Evolutionary conservation across 2,797 vertebrate species (phyloP), one percentile per base, ranked within the genome.

Genomic region (Synaphobranchus kaupii): DNA sequence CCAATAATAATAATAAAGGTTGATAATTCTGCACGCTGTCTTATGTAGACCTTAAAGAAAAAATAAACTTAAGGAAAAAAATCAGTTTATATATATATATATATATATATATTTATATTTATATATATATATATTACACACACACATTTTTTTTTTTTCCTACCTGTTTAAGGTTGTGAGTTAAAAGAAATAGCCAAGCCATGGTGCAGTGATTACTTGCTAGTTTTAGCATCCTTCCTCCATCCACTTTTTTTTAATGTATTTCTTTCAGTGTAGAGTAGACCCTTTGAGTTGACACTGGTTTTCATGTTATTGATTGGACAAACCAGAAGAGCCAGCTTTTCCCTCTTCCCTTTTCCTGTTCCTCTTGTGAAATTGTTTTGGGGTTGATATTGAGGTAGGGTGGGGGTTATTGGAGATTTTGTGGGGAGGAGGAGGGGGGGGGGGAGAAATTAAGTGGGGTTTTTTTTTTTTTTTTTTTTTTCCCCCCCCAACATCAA

Each of bases 191-290:
- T 95, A 95, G 95, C 95, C 94, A 96, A 96, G 96, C 96, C 97
- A 97, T 97, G 97, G 96, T 98, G 97, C 97, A 95, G 97, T 98
- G 97, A 78, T 84, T n/a, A 95, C 96, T 96, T 95, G 94, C 96
- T 98, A 98, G 97, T 93, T 96, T 96, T 97, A 97, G 97, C 97
- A 96, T 96, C 97, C 96, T 91, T 93, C 93, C 93, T 92, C 93
- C 94, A 94, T 94, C 58, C 13, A 17, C 25, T 66, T 66, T n/a
- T 66, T 28, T 85, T 88, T 88, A 56, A 52, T 84, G 66, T 82
- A 82, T 90, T 89, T 54, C 84, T 86, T 91, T 88, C 88, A 90
- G 89, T 93, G 90, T 87, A 91, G 96, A 93, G 94, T 96, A 94
- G 94, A 95, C 95, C 91, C 96, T 95, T 95, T 94, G 94, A 95